These are phyloP conservation scores for Silurus meridionalis DNA, from an alignment of 2,113 vertebrate species.

Conservation along the genomic window DNA sequence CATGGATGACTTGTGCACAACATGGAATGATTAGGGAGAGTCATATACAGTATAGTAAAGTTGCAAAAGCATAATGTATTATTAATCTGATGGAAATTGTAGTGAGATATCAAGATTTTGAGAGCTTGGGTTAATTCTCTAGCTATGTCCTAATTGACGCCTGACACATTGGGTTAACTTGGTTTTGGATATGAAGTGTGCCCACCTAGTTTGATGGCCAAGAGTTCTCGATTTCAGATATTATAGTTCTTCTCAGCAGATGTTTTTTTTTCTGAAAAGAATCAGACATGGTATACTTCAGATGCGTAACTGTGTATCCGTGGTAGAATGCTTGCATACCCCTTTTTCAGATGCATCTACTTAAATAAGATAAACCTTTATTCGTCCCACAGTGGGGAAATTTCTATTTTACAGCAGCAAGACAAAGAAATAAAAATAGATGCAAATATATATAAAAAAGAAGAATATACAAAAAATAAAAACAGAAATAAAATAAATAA, in stretches of 20 bases:
- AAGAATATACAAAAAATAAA: too few species aligned
- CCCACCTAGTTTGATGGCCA: background rate
- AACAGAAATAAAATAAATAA: too few species aligned
- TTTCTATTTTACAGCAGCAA: too few species aligned
- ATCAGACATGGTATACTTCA: background rate
- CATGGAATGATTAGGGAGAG: too few species aligned
- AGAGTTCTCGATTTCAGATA: background rate
- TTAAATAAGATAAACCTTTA: too few species aligned
- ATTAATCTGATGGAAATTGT: too few species aligned
- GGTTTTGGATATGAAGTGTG: background rate
- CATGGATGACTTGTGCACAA: background rate
- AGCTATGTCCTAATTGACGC: background rate
- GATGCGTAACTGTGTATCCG: background rate
- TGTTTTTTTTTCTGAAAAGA: background rate
- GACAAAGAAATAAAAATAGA: too few species aligned
- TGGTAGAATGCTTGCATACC: background rate
- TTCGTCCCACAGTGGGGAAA: too few species aligned
- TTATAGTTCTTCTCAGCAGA: background rate
- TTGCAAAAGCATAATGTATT: too few species aligned
- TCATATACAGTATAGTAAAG: too few species aligned
- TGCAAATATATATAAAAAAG: too few species aligned
- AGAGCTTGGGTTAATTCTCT: background rate
- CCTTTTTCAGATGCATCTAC: background rate
- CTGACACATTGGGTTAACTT: background rate
- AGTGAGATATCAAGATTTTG: too few species aligned